Base-by-base conservation (phyloP, 2,797 vertebrate genomes). In the Melanotaenia parkinsoni region DNA sequence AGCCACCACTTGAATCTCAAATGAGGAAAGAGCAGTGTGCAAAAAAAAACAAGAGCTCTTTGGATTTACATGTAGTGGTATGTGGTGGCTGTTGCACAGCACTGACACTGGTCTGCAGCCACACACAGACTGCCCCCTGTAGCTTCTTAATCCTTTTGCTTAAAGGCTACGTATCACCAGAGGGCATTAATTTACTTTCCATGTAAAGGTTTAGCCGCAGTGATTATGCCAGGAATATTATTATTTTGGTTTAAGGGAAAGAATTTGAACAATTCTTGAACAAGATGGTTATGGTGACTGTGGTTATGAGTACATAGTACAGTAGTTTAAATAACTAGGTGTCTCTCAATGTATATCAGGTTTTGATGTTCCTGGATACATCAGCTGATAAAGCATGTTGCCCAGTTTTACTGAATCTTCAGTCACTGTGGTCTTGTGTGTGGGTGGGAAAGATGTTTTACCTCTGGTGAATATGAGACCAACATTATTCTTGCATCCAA, bases 401-500 rank as follows among this genome's bases (percentile, higher is more conserved):
- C n/a, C 6, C 20, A 30, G 67, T 76, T 74, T 40, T 38, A 63
- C 56, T 65, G 79, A 67, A 53, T 78, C 80, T 78, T 76, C 33
- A 61, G 54, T 72, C 40, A 22, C 70, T 61, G 26, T 66, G 58
- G 30, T 59, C 26, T 45, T 63, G 28, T 63, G 79, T 80, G 86
- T 74, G 72, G 67, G 78, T 58, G 76, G 79, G 54, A 66, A 67
- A 54, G 81, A 89, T 86, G 79, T 84, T 85, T 80, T 87, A 85
- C 76, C 81, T 80, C 82, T 81, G 79, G 76, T 90, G 81, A 89
- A 86, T 80, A 82, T 88, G 88, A 89, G 77, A 86, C 82, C 72
- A 80, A 84, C 73, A 89, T 75, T 78, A 84, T 86, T 88, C 63
- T 79, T 78, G 82, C 76, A 81, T 87, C 67, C 90, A 92, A 92